Base-by-base conservation (phyloP, 2,113 vertebrate genomes). In the Gadus chalcogrammus region DNA sequence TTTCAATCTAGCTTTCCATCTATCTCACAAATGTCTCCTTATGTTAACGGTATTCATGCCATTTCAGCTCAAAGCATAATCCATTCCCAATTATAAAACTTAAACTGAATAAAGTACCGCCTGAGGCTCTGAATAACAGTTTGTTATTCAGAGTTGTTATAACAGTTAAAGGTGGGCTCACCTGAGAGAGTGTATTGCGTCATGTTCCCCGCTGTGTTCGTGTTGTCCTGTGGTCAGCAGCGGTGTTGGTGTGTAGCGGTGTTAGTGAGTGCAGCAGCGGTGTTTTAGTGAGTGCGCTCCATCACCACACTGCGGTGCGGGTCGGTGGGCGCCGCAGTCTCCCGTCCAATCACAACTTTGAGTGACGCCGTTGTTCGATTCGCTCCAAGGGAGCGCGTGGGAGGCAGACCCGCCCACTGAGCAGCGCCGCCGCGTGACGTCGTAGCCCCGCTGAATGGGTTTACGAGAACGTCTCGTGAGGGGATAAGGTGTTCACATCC, bases 161-260 rank as follows among this genome's bases (percentile, higher is more conserved):
- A 2, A 24, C 24, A 24, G 24, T 24, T 24, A 2, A 4, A 31
- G 63, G 12, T 31, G 1, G 24, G 67, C 88, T 69, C 88, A 90
- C 88, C 88, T 87, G 62, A 84, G 48, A 87, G 75, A 27, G 67
- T 73, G 80, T 72, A 73, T 71, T 85, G 82, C 69, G 84, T 84
- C 88, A 90, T 90, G 71, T 61, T 81, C 35, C 74, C 9, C 53
- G 3, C 63, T 56, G 67, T 64, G 66, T 69, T 55, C 24, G 52
- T 15, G 15, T 15, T 35, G 71, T 69, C 84, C 77, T 64, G 73
- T 64, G 64, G 24, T 24, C 60, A 22, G 5, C n/a, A 5, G 58
- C 18, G 58, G 68, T 31, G 56, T 38, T 28, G 24, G 24, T 24
- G 24, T 24, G 24, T 24, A 24, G 24, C 2, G 24, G 1, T 2